Percentiles rank a stretch among this genome's conserved stretches.
phyloP scores from a whole-genome alignment of 2,888 invertebrate genomes.

The Xylocampa areola region DNA sequence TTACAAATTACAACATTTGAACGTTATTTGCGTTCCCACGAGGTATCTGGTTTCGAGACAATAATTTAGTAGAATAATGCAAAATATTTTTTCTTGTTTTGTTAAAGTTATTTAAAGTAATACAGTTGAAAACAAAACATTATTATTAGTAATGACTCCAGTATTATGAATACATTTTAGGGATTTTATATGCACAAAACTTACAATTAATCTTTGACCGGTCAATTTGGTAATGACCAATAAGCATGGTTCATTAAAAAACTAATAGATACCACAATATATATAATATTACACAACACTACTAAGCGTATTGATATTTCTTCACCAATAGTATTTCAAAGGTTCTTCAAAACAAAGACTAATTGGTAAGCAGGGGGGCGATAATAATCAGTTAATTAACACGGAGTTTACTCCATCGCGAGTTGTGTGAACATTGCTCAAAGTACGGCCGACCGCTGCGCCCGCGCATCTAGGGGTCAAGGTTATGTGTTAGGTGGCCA shows the following conservation, averaged over 20 bases:
- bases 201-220: too few species aligned
- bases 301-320: constrained; percentile 31
- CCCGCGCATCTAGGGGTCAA: constrained; percentile 66
- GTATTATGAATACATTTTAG: too few species aligned
- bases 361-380: constrained; percentile 51
- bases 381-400: constrained; percentile 62
- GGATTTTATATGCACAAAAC: too few species aligned
- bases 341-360: constrained; percentile 47
- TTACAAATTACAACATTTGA: background rate
- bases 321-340: constrained; percentile 39
- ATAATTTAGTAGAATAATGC: background rate
- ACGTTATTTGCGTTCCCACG: background rate
- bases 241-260: too few species aligned
- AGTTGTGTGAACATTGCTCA: constrained; percentile 58
- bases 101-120: too few species aligned
- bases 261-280: background rate
- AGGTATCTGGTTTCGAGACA: background rate
- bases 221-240: too few species aligned
- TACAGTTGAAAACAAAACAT: too few species aligned
- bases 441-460: constrained; percentile 55
- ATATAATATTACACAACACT: constrained; percentile 13
- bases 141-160: too few species aligned
- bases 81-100: too few species aligned
- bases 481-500: constrained; percentile 57
- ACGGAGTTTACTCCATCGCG: constrained; percentile 50